These are phyloP conservation scores for Zootermopsis nevadensis DNA, from an alignment of 2,888 invertebrate species.

Conservation along the genomic window DNA sequence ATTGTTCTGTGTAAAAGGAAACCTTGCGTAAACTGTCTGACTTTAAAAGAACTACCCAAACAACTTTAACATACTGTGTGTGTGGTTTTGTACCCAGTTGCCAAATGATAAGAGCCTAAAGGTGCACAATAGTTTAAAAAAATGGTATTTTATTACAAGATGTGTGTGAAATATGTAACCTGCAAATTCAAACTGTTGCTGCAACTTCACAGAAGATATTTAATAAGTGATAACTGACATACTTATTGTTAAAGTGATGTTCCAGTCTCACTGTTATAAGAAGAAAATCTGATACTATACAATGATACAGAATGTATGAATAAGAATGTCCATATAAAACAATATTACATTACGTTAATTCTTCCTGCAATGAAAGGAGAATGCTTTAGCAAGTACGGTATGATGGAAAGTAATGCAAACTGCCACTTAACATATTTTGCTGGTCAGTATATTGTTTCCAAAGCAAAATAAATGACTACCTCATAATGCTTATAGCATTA, in stretches of 20 bases:
- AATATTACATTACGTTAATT: neutral
- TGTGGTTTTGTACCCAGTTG: too few relatives aligned
- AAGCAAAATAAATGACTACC: conserved; percentile 1
- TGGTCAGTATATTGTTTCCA: neutral
- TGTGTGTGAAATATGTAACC: too few relatives aligned
- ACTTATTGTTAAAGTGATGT: neutral
- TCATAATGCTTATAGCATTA: neutral
- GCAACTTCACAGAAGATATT: neutral
- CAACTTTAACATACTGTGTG: too few relatives aligned
- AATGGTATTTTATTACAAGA: too few relatives aligned
- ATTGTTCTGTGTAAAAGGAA: too few relatives aligned
- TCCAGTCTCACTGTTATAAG: neutral
- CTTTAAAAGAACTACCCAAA: too few relatives aligned
- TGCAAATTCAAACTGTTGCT: too few relatives aligned
- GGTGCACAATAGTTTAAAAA: too few relatives aligned
- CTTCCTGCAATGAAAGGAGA: neutral
- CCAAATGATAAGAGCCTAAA: too few relatives aligned
- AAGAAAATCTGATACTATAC: neutral
- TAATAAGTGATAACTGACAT: neutral
- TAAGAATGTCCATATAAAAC: neutral
- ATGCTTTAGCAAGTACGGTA: neutral
- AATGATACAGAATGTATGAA: neutral
- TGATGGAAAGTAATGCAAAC: neutral
- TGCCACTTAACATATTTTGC: neutral
- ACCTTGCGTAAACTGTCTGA: too few relatives aligned